These are phyloP conservation scores for Rallus limicola DNA, from an alignment of 2,113 vertebrate genomes.

Conservation along the genomic window DNA sequence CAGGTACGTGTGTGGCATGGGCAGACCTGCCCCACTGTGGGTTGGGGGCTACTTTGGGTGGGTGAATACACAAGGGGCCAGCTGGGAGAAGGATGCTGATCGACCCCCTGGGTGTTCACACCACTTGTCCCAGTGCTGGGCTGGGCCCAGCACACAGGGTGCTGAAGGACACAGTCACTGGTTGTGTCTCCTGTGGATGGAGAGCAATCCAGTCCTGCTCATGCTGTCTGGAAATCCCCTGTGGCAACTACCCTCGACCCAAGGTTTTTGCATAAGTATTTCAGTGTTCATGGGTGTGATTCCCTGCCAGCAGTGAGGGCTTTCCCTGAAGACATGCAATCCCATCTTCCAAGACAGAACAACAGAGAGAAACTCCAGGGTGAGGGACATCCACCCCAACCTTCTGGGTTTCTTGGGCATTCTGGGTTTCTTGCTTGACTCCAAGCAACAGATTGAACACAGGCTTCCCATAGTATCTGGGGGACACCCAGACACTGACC, in stretches of 20 bases:
- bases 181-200: not conserved
- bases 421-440: not conserved
- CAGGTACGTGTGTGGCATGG: fast-evolving
- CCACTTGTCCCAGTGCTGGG: not conserved
- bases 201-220: not conserved
- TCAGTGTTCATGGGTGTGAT: fast-evolving
- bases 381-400: not conserved
- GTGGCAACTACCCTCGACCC: not conserved
- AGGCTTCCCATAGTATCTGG: not conserved
- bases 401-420: too few relatives aligned
- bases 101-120: not conserved
- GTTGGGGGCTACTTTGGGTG: not conserved
- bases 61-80: not conserved
- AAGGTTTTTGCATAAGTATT: not conserved
- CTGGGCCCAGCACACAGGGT: not conserved
- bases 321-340: not conserved
- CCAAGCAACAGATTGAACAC: not conserved
- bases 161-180: not conserved
- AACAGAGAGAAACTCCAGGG: not conserved
- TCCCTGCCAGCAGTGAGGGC: not conserved
- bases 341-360: not conserved
- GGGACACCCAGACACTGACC: not conserved
- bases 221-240: not conserved
- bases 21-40: fast-evolving
- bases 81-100: not conserved